Percentiles rank a stretch among this genome's conserved stretches.
phyloP scores from a whole-genome alignment of 2,797 vertebrate genomes.

The Cirrhinus molitorella region DNA sequence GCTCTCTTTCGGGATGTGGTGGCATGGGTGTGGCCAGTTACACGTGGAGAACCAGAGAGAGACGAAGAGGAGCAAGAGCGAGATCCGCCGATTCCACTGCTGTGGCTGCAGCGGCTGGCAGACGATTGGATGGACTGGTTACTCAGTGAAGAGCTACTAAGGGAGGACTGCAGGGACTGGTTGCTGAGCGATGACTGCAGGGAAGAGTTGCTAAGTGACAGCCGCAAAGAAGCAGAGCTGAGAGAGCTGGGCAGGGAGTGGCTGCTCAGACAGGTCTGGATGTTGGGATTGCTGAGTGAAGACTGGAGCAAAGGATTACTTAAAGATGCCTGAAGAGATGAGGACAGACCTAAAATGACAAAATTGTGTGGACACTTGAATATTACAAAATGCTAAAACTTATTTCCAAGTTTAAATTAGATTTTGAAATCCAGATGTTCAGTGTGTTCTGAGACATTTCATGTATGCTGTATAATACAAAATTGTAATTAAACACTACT shows the following conservation, averaged over 20 bases:
- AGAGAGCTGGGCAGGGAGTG: conserved; percentile 66
- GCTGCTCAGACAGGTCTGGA: conserved; percentile 68
- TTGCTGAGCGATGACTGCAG: conserved; percentile 79
- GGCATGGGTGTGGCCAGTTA: conserved; percentile 59
- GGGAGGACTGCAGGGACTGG: conserved; percentile 73
- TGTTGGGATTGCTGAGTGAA: conserved; percentile 70
- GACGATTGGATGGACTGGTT: conserved; percentile 74
- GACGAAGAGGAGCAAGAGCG: conserved; percentile 68
- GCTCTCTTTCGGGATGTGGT: conserved; percentile 77
- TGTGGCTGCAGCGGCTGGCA: conserved; percentile 72
- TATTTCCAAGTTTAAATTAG: not conserved
- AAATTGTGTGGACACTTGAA: not conserved
- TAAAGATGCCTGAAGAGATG: conserved; percentile 77
- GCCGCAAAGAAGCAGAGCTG: conserved; percentile 80
- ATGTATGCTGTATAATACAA: not conserved
- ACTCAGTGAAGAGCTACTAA: conserved; percentile 72
- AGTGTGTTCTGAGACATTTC: not conserved
- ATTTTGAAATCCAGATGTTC: not conserved
- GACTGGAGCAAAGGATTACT: conserved; percentile 67
- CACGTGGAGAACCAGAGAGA: conserved; percentile 63
- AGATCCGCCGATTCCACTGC: conserved; percentile 68
- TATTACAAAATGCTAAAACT: not conserved
- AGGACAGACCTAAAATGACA: conserved; percentile 79
- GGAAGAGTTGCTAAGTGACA: conserved; percentile 82
- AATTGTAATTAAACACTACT: too few relatives aligned